Percentiles rank a stretch among this genome's conserved stretches.
Conservation (phyloP, 2,797 vertebrate species). For the Acanthurus leucopareius region DNA sequence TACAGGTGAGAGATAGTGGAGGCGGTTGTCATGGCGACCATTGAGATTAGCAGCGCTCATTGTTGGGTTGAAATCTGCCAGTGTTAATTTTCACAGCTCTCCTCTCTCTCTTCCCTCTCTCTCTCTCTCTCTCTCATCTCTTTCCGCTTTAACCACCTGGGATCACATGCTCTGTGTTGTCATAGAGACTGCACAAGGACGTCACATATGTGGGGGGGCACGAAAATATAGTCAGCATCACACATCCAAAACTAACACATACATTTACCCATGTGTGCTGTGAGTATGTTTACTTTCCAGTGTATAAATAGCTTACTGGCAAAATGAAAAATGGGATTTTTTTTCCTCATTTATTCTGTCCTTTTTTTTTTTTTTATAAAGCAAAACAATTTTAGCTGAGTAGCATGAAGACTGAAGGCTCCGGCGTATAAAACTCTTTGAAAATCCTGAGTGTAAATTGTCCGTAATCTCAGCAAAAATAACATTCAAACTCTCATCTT, state of each 20-base stretch:
- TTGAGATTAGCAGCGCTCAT: constrained; percentile 31
- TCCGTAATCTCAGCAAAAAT: constrained; percentile 74
- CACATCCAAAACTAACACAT: constrained; percentile 59
- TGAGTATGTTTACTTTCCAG: constrained; percentile 42
- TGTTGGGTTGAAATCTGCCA: constrained; percentile 41
- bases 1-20: constrained; percentile 90
- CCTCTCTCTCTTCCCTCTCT: constrained; percentile 33
- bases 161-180: constrained; percentile 70
- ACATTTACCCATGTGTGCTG: constrained; percentile 44
- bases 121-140: constrained; percentile 32
- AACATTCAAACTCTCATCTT: constrained; percentile 74
- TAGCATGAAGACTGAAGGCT: constrained; percentile 25
- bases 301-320: constrained; percentile 59
- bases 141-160: constrained; percentile 49
- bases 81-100: constrained; percentile 59
- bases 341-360: constrained; percentile 33
- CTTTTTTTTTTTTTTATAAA: constrained; percentile 41
- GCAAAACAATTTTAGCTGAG: constrained; percentile 55
- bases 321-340: constrained; percentile 34
- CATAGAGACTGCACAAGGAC: constrained; percentile 70
- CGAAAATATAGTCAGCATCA: constrained; percentile 48
- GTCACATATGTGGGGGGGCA: constrained; percentile 50
- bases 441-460: constrained; percentile 64
- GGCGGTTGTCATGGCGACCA: constrained; percentile 65
- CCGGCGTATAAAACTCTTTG: constrained; percentile 26